Evolutionary conservation across 2,888 invertebrate genomes (phyloP).

Genomic region (Anthoptus insignis): DNA sequence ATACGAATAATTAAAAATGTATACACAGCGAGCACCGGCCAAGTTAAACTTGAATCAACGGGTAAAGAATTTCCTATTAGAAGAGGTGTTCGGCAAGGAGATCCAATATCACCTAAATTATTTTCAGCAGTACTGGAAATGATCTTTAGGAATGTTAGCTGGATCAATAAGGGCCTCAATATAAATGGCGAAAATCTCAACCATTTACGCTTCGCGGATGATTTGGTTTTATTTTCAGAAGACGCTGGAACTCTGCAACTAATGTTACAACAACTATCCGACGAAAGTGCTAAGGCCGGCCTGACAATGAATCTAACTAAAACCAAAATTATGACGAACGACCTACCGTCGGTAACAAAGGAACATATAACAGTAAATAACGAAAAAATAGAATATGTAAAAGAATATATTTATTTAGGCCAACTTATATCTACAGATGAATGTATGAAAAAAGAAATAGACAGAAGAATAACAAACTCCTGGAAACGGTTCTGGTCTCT

Average conservation of each 20-base stretch:
- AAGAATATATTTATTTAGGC: not conserved
- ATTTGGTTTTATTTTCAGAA: too few species aligned
- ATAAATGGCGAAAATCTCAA: too few species aligned
- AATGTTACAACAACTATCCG: not conserved
- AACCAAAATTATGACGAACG: not conserved
- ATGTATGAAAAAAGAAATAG: constrained; percentile 9
- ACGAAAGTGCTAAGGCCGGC: not conserved
- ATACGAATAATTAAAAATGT: not conserved
- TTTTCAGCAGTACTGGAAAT: constrained; percentile 11
- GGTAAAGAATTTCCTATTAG: not conserved
- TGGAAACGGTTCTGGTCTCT: constrained; percentile 30
- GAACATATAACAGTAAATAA: too few species aligned
- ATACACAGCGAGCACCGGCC: not conserved
- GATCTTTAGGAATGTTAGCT: not conserved
- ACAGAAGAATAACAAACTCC: constrained; percentile 17
- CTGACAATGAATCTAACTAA: constrained; percentile 1
- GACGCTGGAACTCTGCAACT: too few species aligned
- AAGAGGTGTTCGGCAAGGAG: constrained; percentile 13
- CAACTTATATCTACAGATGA: not conserved
- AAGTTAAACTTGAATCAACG: not conserved
- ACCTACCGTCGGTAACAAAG: too few species aligned
- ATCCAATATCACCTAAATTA: constrained; percentile 9
- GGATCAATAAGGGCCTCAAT: too few species aligned
- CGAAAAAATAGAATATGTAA: not conserved
- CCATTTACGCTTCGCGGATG: not conserved